Percentiles rank a stretch among this genome's conserved stretches.
Evolutionary conservation across 2,113 vertebrate genomes (phyloP).

Genomic region (Sander lucioperca): DNA sequence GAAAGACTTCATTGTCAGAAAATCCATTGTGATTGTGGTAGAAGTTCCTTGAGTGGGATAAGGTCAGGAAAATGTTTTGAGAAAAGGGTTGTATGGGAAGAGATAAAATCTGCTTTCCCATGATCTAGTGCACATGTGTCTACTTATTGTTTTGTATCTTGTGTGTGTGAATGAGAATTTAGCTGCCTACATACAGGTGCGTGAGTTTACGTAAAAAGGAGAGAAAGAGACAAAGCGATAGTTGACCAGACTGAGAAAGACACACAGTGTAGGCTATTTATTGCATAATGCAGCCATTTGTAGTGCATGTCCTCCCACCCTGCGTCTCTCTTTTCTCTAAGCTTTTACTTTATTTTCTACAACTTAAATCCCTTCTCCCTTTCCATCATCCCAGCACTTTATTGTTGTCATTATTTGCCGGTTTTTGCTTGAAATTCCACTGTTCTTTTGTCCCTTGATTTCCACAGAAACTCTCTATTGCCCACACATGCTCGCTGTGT

Average conservation of each 20-base stretch:
- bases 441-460: background rate
- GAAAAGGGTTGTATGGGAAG: slow-evolving; percentile 18
- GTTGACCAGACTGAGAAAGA: slow-evolving; percentile 11
- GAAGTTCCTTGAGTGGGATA: slow-evolving; percentile 8
- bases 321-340: slow-evolving; percentile 18
- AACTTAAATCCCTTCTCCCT: slow-evolving; percentile 18
- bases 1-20: slow-evolving; percentile 31
- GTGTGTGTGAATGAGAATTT: slow-evolving; percentile 4
- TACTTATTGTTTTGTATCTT: slow-evolving; percentile 27
- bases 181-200: background rate
- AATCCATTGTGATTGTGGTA: background rate
- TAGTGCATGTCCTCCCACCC: slow-evolving; percentile 12
- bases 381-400: background rate
- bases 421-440: background rate
- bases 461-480: background rate
- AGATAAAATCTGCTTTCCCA: slow-evolving; percentile 43
- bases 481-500: background rate
- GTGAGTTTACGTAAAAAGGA: background rate
- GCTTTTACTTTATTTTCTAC: slow-evolving; percentile 5
- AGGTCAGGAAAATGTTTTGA: slow-evolving; percentile 47
- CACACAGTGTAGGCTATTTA: slow-evolving; percentile 8
- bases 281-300: slow-evolving; percentile 45
- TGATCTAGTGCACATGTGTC: slow-evolving; percentile 14
- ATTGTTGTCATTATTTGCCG: background rate
- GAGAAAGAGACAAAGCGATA: background rate